These are phyloP conservation scores for Nematostella vectensis DNA, from an alignment of 92 coral and sea anemone genomes.

Conservation along the genomic window DNA sequence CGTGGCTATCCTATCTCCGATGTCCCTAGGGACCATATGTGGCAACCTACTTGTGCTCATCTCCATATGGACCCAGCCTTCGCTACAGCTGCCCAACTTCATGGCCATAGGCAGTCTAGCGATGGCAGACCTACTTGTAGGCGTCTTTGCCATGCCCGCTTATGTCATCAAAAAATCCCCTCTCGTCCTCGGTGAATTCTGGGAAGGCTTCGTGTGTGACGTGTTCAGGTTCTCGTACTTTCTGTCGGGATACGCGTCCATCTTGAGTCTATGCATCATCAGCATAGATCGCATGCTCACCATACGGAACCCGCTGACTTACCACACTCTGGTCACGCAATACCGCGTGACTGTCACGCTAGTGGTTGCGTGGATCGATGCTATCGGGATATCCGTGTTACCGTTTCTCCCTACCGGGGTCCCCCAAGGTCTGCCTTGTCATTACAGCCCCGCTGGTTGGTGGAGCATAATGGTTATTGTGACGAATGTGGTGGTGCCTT, in stretches of 20 bases:
- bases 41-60: constrained; percentile 77
- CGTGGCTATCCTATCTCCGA: constrained; percentile 29
- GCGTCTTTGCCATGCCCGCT: constrained; percentile 87
- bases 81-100: constrained; percentile 76
- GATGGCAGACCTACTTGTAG: constrained; percentile 86
- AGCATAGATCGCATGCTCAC: constrained; percentile 83
- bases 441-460: constrained; percentile 75
- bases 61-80: constrained; percentile 65
- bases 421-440: constrained; percentile 40
- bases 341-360: constrained; percentile 48
- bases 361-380: constrained; percentile 64
- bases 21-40: constrained; percentile 56
- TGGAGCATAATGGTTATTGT: constrained; percentile 95
- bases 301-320: constrained; percentile 61
- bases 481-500: constrained; percentile 71
- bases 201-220: constrained; percentile 63
- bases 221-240: constrained; percentile 85
- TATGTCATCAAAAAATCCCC: constrained; percentile 76
- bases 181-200: constrained; percentile 25
- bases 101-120: constrained; percentile 75
- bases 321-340: constrained; percentile 53
- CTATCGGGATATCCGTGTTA: constrained; percentile 52
- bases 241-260: constrained; percentile 81
- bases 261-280: constrained; percentile 67
- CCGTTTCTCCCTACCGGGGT: constrained; percentile 81